These are phyloP conservation scores for Leptarthrus brevirostris DNA, from an alignment of 2,888 invertebrate genomes.

Conservation along the genomic window DNA sequence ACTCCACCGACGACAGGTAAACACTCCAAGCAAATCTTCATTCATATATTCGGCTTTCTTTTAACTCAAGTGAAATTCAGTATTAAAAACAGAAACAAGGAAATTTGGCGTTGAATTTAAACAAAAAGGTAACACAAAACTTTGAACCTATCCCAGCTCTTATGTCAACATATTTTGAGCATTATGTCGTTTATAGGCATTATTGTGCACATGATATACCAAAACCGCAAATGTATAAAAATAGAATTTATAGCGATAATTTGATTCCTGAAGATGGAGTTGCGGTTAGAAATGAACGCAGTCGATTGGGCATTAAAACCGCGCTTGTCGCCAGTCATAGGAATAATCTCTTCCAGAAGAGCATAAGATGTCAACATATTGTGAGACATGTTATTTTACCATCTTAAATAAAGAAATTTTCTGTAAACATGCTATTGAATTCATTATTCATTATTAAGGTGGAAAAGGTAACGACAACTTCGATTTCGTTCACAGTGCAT, in stretches of 20 bases:
- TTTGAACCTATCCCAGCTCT: too few relatives aligned
- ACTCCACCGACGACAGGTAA: too few relatives aligned
- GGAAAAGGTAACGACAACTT: too few relatives aligned
- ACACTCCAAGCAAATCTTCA: too few relatives aligned
- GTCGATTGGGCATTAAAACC: slow-evolving; percentile 45
- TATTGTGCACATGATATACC: not conserved
- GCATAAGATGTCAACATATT: slow-evolving; percentile 34
- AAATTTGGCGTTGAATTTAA: too few relatives aligned
- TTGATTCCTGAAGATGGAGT: slow-evolving; percentile 38
- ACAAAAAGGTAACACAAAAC: too few relatives aligned
- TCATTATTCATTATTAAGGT: not conserved
- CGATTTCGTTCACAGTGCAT: too few relatives aligned
- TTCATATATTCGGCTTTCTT: too few relatives aligned
- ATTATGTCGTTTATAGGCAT: too few relatives aligned
- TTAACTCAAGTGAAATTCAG: too few relatives aligned
- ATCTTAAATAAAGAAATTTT: not conserved
- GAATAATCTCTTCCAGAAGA: slow-evolving; percentile 15
- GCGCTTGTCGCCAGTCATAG: slow-evolving; percentile 18
- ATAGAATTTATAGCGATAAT: slow-evolving; percentile 35
- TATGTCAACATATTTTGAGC: too few relatives aligned
- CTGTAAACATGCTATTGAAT: not conserved
- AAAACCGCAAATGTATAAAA: slow-evolving; percentile 37
- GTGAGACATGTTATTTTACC: slow-evolving; percentile 3
- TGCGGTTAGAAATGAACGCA: slow-evolving; percentile 44
- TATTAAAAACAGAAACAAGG: too few relatives aligned